These are phyloP conservation scores for Himalopsyche kuldschensis DNA, from an alignment of 2,888 invertebrate species.

Conservation along the genomic window DNA sequence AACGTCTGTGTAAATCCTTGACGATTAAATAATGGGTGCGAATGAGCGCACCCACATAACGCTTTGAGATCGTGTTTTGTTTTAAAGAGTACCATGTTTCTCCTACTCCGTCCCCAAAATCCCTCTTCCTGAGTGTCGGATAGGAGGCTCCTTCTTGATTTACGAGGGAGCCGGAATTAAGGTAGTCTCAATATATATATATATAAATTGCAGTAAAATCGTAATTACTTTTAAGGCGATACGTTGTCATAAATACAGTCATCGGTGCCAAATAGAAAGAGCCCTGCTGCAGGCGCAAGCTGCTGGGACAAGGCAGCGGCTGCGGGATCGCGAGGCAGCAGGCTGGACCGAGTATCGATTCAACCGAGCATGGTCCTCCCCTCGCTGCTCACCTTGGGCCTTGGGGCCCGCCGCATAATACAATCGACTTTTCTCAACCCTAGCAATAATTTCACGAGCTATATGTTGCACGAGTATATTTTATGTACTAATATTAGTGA, in stretches of 20 bases:
- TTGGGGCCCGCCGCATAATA: background rate
- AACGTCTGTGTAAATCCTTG: too few species aligned
- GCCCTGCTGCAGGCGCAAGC: background rate
- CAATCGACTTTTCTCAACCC: background rate
- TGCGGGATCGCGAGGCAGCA: background rate
- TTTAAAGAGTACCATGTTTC: too few species aligned
- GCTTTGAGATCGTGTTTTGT: too few species aligned
- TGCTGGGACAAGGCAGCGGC: background rate
- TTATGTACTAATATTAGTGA: background rate
- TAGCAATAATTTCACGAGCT: background rate
- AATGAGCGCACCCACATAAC: too few species aligned
- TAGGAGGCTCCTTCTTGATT: too few species aligned
- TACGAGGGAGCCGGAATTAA: too few species aligned
- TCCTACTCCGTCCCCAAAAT: too few species aligned
- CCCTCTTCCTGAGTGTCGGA: too few species aligned
- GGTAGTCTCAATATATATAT: too few species aligned
- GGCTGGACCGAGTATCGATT: background rate
- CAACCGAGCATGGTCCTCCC: background rate
- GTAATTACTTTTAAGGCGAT: background rate
- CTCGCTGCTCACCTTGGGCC: background rate
- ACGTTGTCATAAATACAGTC: background rate
- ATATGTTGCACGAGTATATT: background rate
- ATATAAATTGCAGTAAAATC: too few species aligned
- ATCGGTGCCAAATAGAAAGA: background rate
- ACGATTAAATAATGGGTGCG: too few species aligned